Percentiles rank a stretch among this genome's conserved stretches.
Evolutionary conservation across 2,797 vertebrate species (phyloP).

Genomic region (Oreochromis mossambicus): DNA sequence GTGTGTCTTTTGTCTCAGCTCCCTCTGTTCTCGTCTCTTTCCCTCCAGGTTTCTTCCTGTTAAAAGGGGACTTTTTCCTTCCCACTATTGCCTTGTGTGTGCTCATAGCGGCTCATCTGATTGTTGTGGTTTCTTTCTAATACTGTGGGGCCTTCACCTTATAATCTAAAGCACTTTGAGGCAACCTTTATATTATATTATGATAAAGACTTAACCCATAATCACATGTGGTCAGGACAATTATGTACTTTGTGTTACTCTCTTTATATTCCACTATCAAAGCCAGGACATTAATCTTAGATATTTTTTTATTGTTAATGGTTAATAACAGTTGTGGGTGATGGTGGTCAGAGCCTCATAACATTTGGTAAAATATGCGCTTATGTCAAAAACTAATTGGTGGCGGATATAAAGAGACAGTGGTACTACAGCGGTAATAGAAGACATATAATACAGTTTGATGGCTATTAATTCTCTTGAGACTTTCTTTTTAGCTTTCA

Average conservation of each 20-base stretch:
- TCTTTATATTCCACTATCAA: not conserved
- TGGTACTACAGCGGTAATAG: not conserved
- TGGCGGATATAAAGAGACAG: fast-evolving
- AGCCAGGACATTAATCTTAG: not conserved
- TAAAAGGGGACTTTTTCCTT: not conserved
- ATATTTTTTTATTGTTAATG: not conserved
- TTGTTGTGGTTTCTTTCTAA: not conserved
- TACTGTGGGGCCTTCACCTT: not conserved
- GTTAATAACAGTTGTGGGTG: not conserved
- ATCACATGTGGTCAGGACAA: not conserved
- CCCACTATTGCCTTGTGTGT: not conserved
- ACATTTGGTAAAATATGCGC: not conserved
- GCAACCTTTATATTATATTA: not conserved
- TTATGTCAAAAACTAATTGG: not conserved
- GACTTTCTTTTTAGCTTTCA: not conserved
- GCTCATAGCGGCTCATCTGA: not conserved
- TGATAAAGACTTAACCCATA: not conserved
- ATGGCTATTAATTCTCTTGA: not conserved
- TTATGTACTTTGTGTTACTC: not conserved
- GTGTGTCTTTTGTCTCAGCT: not conserved
- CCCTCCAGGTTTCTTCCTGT: not conserved
- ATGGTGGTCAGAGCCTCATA: not conserved
- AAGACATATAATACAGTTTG: not conserved
- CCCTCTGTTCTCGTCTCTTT: not conserved
- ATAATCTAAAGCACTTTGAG: not conserved